These are phyloP conservation scores for Megalonaias nervosa DNA, from an alignment of 1,140 invertebrate genomes.

Conservation along the genomic window DNA sequence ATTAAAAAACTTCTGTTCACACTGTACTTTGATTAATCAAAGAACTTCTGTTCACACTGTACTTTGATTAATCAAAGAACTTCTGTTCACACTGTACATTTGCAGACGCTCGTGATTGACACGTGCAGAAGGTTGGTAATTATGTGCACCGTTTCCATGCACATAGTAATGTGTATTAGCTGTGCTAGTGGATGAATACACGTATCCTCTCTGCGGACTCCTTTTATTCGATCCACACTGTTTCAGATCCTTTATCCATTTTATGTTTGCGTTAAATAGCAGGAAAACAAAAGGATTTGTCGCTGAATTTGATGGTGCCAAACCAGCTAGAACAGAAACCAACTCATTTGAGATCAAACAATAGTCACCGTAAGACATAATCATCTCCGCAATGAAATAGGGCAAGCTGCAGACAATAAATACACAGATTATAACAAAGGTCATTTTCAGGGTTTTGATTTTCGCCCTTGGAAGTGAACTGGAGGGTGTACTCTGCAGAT, in stretches of 20 bases:
- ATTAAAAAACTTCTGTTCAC: no score
- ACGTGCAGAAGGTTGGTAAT: no score
- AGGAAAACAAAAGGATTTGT: slow-evolving; percentile 69
- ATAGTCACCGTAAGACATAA: slow-evolving; percentile 64
- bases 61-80: no score
- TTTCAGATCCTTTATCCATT: slow-evolving; percentile 44
- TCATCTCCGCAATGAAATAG: slow-evolving; percentile 70
- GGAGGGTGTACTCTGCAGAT: slow-evolving; percentile 63
- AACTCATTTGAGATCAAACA: slow-evolving; percentile 42
- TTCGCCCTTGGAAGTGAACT: slow-evolving; percentile 68
- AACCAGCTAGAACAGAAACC: slow-evolving; percentile 58
- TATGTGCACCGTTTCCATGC: background rate
- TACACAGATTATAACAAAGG: slow-evolving; percentile 66
- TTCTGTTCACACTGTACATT: no score
- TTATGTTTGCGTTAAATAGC: slow-evolving; percentile 58
- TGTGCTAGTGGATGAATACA: slow-evolving; percentile 4
- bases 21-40: no score
- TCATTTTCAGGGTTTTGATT: slow-evolving; percentile 71
- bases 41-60: no score
- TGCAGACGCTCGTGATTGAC: no score
- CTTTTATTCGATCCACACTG: slow-evolving; percentile 14
- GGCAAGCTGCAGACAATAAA: slow-evolving; percentile 68
- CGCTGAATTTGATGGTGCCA: slow-evolving; percentile 66
- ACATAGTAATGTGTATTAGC: background rate
- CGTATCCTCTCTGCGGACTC: background rate